Evolutionary conservation across 2,113 vertebrate species (phyloP), one percentile per base, ranked within the genome.

Genomic region (Sinocyclocheilus maitianheensis): DNA sequence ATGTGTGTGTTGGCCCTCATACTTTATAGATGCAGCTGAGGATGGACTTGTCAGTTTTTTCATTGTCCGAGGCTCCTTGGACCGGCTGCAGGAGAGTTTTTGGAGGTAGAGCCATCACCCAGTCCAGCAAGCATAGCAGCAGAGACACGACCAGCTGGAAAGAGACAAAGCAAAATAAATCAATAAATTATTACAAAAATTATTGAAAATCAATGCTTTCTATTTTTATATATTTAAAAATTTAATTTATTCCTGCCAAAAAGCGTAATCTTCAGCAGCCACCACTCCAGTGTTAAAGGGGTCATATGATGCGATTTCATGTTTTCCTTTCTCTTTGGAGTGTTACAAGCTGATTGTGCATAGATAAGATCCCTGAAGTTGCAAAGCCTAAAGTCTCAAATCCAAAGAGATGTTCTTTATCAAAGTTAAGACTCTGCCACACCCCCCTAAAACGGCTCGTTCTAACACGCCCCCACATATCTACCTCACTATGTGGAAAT

Each of bases 21-120:
- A 99, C 98, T 97, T 99, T 99, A 90, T 98, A 99, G 92, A 99
- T 97, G 90, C 97, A 98, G 85, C 96, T 97, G 88, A 99, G 97
- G 81, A 99, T 94, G 0, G 98, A 97, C 92, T 97, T 98, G 87
- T 97, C 96, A 0, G 92, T 93, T 87, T 96, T 97, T 77, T 98
- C 96, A 89, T 94, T 97, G 91, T 98, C 97, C 71, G 96, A 80
- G 86, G 95, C 95, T 80, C 95, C 84, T 37, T 95, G 96, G 87
- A 98, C 93, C 24, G 97, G 96, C 58, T 97, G 97, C 85, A 99
- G 95, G 74, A 99, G 95, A 83, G 95, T 96, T 91, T 97, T 95
- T 22, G 98, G 94, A 53, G 98, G 97, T 90, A 99, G 94, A 72
- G 97, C 97, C 98, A 99, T 99, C 89, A 97, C 97, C 98, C 98